Conservation (phyloP, 2,113 vertebrate genomes). For the Oostethus manadensis region DNA sequence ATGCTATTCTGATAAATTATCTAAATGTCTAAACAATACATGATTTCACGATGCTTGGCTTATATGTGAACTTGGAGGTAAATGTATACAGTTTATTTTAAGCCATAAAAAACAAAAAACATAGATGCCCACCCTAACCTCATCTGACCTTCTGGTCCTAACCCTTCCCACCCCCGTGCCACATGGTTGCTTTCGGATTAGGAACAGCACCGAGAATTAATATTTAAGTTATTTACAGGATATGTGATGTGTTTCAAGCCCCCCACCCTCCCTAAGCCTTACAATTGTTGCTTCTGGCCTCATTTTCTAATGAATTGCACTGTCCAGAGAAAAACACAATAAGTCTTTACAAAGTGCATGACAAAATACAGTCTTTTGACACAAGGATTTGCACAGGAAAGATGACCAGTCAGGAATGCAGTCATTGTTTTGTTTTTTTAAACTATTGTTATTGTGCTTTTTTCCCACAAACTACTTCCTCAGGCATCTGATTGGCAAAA, state of each 20-base stretch:
- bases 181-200: conserved; percentile 12
- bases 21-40: too few relatives aligned
- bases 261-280: neutral
- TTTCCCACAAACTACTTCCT: too few relatives aligned
- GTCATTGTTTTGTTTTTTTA: too few relatives aligned
- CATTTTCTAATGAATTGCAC: neutral
- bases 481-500: too few relatives aligned
- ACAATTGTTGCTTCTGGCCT: neutral
- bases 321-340: neutral
- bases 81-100: neutral
- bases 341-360: neutral
- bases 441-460: too few relatives aligned
- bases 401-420: too few relatives aligned
- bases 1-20: too few relatives aligned
- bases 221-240: conserved; percentile 2
- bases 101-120: neutral
- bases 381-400: too few relatives aligned
- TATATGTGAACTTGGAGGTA: too few relatives aligned
- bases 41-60: too few relatives aligned
- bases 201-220: neutral
- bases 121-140: conserved; percentile 16
- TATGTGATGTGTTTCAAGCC: neutral
- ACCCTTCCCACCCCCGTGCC: conserved; percentile 13
- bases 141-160: conserved; percentile 16
- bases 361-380: neutral